Conservation (phyloP, 2,797 vertebrate genomes). For the Macropus fuliginosus region DNA sequence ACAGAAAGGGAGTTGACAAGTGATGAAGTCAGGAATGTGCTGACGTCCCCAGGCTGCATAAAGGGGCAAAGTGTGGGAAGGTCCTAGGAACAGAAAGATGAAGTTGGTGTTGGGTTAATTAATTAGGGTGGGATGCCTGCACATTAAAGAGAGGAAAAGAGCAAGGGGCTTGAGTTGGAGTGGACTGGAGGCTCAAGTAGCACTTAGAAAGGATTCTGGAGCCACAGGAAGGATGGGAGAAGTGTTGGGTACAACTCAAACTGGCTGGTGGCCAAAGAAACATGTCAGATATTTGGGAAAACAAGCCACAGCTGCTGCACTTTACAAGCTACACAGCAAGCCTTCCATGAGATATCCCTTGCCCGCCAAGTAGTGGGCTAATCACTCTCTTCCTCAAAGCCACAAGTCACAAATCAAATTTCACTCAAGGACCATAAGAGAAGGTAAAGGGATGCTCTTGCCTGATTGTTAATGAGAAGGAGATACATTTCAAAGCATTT, state of each 20-base stretch:
- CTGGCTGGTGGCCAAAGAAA: constrained; percentile 82
- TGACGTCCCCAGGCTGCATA: constrained; percentile 84
- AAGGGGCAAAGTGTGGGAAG: constrained; percentile 86
- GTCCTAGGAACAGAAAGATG: constrained; percentile 76
- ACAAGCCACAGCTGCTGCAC: constrained; percentile 87
- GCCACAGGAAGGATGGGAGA: constrained; percentile 78
- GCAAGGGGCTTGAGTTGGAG: constrained; percentile 74
- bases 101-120: constrained; percentile 86
- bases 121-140: constrained; percentile 82
- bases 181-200: constrained; percentile 72
- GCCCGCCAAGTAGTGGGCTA: constrained; percentile 51
- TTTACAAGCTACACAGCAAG: constrained; percentile 68
- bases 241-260: constrained; percentile 81
- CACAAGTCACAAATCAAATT: constrained; percentile 76
- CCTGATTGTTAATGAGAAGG: constrained; percentile 57
- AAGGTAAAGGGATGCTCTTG: constrained; percentile 56
- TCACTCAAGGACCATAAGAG: constrained; percentile 66
- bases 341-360: constrained; percentile 55
- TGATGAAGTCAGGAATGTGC: constrained; percentile 89
- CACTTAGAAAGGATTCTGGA: constrained; percentile 77
- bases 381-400: constrained; percentile 71
- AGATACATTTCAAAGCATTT: constrained; percentile 1
- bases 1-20: constrained; percentile 87
- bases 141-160: constrained; percentile 77
- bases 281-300: constrained; percentile 88